Evolutionary conservation across 2,888 invertebrate species (phyloP), one percentile per base, ranked within the genome.

Genomic region (Erebia aethiops): DNA sequence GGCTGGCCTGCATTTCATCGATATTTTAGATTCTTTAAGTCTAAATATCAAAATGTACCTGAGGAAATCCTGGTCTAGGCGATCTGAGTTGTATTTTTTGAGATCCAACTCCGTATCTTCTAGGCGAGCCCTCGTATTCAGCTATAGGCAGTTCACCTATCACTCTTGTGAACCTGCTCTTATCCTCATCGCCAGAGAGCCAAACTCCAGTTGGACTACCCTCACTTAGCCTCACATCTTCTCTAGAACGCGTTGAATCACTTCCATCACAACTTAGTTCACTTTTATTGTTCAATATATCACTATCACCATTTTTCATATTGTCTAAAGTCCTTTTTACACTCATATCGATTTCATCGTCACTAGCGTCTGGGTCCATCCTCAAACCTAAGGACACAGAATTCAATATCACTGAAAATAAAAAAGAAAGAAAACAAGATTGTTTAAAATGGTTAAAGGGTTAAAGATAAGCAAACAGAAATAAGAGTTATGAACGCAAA

Each of bases 81-180:
- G 97, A 95, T 86, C 96, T 95, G 74, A 95, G 94, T 74, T 95
- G 95, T 81, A 96, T 95, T 79, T 96, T 95, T 76, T 96, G 96
- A 64, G 96, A 95, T 41, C 95, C 94, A 71, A 96, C 94, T 5
- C 98, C 98, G 85, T 98, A 98, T 78, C 98, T 95, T 78, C 98
- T 93, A 16, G 98, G 98, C 57, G 98, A 98, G 16, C 97, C 98
- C 79, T 98, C 98, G 85, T 98, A 98, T 83, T 98, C 97, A 21
- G 98, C 98, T 79, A 98, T 98, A n/a, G 98, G 98, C 80, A 97
- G 92, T 87, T 95, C 96, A 62, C 97, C 97, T 81, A 97, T 97
- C 57, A 97, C 95, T 81, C 96, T 93, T 72, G 95, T 94, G 54
- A 95, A 95, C 77, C 91, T 81, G 77, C 78, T 80, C 80, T 87